Base-by-base conservation (phyloP, 2,888 invertebrate species). In the Hemithea aestivaria region DNA sequence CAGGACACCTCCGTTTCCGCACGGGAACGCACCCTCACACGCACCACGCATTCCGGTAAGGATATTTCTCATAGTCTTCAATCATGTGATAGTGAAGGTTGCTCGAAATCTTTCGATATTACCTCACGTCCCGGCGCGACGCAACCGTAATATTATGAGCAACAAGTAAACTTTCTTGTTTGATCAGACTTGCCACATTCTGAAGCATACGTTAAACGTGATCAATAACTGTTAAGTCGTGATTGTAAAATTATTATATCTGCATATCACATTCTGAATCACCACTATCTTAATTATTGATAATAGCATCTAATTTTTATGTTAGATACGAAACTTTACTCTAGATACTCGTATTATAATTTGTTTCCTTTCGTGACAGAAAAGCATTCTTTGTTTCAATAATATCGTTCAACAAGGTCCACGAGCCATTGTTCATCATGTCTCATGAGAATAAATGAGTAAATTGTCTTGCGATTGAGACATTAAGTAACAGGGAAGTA, bases 21-120 rank as follows among this genome's bases (percentile, higher is more conserved):
- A 56, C 52, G 56, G 61, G 62, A 56, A 53, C 33, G 46, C 55
- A 57, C 55, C 59, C 61, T 46, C 44, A 48, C 45, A 51, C 56
- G 63, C 58, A 58, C 56, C 61, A 50, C 56, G 48, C 50, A 52
- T 45, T 48, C 74, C 79, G 82, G 82, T 83, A 60, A 79, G 76
- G 32, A 47, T 46, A n/a, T 34, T 40, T 27, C 26, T 10, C 50
- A 50, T 27, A 27, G 27, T 24, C 34, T 58, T 53, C 54, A 63
- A 73, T 79, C 78, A 74, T 74, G 73, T 79, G 76, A 77, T 72
- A 16, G 16, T 16, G 58, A 60, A 51, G 50, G 42, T 39, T 45
- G 36, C 36, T 37, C 38, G 31, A 41, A 32, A 41, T 45, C 47
- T 48, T 36, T 39, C 31, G 5, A 32, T 41, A 40, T 42, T 45